Evolutionary conservation across 1,140 invertebrate species (phyloP), one percentile per base, ranked within the genome.

Genomic region (Pteromalus puparum): DNA sequence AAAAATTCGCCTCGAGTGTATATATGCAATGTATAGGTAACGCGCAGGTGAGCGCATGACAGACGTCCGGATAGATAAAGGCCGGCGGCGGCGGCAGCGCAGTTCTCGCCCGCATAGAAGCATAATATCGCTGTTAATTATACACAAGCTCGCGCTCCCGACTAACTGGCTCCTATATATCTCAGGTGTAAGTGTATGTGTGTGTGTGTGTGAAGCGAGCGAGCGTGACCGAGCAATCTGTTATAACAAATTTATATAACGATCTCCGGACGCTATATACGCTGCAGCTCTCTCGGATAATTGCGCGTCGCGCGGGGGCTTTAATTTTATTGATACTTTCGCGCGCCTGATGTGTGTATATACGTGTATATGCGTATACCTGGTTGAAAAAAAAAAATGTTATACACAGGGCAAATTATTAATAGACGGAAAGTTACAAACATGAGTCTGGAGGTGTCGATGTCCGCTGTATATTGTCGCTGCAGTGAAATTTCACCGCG

Each of bases 221-320:
- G 53, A 61, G 48, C 78, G 18, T 70, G 79, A 70, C 24, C 12
- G 79, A 21, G 79, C 67, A 46, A 67, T 46, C 30, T 24, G 61
- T 70, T 77, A 42, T 38, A 77, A 77, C 74, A 42, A 77, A 82
- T 82, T 82, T 82, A 82, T 21, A 68, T 68, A 82, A 82, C 81
- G 72, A 75, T 76, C 42, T 12, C 34, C 26, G 18, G n/a, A n/a
- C n/a, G n/a, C n/a, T n/a, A n/a, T n/a, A n/a, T n/a, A n/a, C n/a
- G 53, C 21, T 0, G 53, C 53, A 48, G 46, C 21, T 21, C 72
- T 26, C 67, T 30, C 53, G 61, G 72, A 70, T 83, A 83, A 68
- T 76, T 34, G 74, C 48, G 38, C 34, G 74, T 38, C n/a, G 13
- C 75, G 76, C 9, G 67, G 61, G 28, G 76, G 34, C 48, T 53